Conservation (phyloP, 2,888 invertebrate species). For the Caenorhabditis sp. region DNA sequence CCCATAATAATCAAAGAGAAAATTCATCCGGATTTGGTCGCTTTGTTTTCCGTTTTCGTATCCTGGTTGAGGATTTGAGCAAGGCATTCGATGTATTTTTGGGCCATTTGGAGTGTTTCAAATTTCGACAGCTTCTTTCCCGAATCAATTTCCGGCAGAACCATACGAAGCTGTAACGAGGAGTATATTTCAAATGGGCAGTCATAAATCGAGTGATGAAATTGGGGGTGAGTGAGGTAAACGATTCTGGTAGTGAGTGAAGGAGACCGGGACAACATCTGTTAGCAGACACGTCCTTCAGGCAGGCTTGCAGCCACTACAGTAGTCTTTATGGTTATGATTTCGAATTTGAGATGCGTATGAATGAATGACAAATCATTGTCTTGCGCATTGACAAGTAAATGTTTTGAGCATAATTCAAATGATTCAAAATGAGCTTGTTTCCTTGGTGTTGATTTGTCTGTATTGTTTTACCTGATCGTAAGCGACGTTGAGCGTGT, state of each 20-base stretch:
- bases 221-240: conserved; percentile 57
- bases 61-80: conserved; percentile 65
- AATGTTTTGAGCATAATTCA: not conserved
- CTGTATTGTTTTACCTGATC: conserved; percentile 81
- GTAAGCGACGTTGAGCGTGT: conserved; percentile 81
- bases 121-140: conserved; percentile 82
- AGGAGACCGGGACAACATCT: conserved; percentile 58
- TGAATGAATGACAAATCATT: conserved; percentile 39
- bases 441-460: no score
- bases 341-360: conserved; percentile 49
- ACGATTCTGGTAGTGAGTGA: conserved; percentile 29
- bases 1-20: conserved; percentile 33
- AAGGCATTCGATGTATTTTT: conserved; percentile 79
- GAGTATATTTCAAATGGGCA: conserved; percentile 35
- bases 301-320: conserved; percentile 44
- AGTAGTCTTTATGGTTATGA: conserved; percentile 48
- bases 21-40: conserved; percentile 33
- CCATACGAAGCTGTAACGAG: conserved; percentile 77
- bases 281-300: conserved; percentile 61
- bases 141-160: conserved; percentile 81
- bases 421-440: no score
- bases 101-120: conserved; percentile 83
- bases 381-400: not conserved
- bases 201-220: conserved; percentile 50
- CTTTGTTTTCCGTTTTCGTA: conserved; percentile 20